phyloP scores from a whole-genome alignment of 92 coral and sea anemone genomes.

The Actinostola sp. region DNA sequence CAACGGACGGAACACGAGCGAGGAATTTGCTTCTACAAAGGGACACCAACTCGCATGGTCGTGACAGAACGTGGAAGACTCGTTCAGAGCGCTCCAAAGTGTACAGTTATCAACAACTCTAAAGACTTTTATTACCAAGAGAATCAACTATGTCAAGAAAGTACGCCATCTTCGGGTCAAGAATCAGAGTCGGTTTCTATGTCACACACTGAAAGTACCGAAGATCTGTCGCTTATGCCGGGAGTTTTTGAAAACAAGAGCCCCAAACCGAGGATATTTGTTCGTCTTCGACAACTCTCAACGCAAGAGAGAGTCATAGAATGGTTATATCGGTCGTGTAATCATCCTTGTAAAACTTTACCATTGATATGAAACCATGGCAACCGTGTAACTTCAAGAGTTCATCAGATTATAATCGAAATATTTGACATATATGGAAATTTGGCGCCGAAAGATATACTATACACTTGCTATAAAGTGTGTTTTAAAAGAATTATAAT shows the following conservation, averaged over 20 bases:
- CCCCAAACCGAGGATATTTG: slow-evolving; percentile 76
- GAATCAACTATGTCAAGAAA: neutral
- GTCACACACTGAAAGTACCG: slow-evolving; percentile 47
- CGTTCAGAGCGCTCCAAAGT: slow-evolving; percentile 7
- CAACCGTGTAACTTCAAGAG: neutral
- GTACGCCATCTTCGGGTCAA: slow-evolving; percentile 14
- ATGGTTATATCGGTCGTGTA: slow-evolving; percentile 78
- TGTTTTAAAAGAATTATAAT: no score
- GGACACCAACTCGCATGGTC: slow-evolving; percentile 51
- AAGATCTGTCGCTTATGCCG: slow-evolving; percentile 73
- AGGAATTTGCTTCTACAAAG: slow-evolving; percentile 64
- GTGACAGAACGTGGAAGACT: slow-evolving; percentile 32
- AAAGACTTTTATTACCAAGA: slow-evolving; percentile 18
- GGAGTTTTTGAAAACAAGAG: slow-evolving; percentile 71
- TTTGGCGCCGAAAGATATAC: no score
- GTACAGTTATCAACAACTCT: neutral
- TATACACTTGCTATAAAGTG: no score
- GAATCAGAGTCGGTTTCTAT: neutral
- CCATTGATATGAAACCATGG: slow-evolving; percentile 65
- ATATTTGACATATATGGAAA: no score
- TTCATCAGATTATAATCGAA: no score
- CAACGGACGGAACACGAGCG: slow-evolving; percentile 57
- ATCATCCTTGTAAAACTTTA: slow-evolving; percentile 63
- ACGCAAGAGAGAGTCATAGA: slow-evolving; percentile 79
- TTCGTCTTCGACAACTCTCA: slow-evolving; percentile 83